phyloP scores from a whole-genome alignment of 2,113 vertebrate species.

The Mugil cephalus region DNA sequence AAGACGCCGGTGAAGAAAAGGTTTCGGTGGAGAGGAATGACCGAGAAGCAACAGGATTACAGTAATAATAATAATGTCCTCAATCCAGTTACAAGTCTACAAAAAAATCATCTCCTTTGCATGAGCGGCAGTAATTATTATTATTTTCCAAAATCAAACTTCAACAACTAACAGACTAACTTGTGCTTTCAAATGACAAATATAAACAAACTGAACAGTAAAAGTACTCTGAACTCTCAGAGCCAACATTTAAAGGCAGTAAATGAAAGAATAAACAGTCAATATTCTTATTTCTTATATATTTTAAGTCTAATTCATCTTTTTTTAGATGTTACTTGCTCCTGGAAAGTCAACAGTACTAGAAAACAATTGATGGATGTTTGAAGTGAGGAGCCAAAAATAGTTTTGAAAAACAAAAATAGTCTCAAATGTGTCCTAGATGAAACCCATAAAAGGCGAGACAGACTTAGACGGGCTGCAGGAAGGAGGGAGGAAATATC shows the following conservation, averaged over 20 bases:
- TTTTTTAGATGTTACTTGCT: not conserved
- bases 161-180: too few species aligned
- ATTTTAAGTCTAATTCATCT: not conserved
- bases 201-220: not conserved
- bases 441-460: not conserved
- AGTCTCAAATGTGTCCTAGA: conserved; percentile 28
- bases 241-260: too few species aligned
- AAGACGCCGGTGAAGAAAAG: not conserved
- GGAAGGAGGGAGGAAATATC: not conserved
- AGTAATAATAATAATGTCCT: not conserved
- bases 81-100: too few species aligned
- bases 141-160: too few species aligned
- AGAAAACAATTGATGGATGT: not conserved
- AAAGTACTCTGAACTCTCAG: not conserved
- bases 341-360: not conserved
- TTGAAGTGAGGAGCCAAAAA: conserved; percentile 48
- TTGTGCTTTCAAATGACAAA: too few species aligned
- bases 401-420: conserved; percentile 49
- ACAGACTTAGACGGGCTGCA: not conserved
- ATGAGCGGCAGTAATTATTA: too few species aligned
- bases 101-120: too few species aligned
- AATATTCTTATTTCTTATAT: not conserved
- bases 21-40: not conserved
- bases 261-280: not conserved
- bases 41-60: not conserved